Conservation (phyloP, 2,888 invertebrate genomes). For the Synanthedon vespiformis region DNA sequence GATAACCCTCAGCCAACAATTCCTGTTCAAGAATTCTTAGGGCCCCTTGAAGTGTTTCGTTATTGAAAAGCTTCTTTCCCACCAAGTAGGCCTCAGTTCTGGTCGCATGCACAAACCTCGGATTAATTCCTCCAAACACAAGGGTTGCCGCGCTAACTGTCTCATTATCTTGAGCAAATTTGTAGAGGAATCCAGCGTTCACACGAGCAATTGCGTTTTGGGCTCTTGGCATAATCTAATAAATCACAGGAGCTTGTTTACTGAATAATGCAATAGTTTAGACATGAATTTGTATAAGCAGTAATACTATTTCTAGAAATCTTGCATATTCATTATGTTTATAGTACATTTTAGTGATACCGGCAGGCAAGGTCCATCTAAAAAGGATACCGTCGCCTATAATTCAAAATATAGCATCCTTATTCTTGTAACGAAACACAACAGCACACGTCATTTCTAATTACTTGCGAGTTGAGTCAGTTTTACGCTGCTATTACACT, state of each 20-base stretch:
- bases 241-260: slow-evolving; percentile 2
- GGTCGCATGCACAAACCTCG: slow-evolving; percentile 50
- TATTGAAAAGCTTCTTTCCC: slow-evolving; percentile 42
- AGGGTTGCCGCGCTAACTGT: slow-evolving; percentile 59
- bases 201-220: slow-evolving; percentile 81
- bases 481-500: too few relatives aligned
- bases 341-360: too few relatives aligned
- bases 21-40: slow-evolving; percentile 24
- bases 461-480: too few relatives aligned
- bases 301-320: too few relatives aligned
- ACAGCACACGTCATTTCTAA: too few relatives aligned
- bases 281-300: too few relatives aligned
- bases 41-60: slow-evolving; percentile 24
- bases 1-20: slow-evolving; percentile 25
- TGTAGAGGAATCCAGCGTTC: slow-evolving; percentile 77
- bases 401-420: neutral
- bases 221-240: slow-evolving; percentile 78
- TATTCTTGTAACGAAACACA: neutral
- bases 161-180: slow-evolving; percentile 27
- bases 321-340: too few relatives aligned
- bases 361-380: too few relatives aligned
- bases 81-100: slow-evolving; percentile 61
- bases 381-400: neutral
- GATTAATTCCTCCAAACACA: slow-evolving; percentile 71
- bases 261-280: too few relatives aligned